phyloP scores from a whole-genome alignment of 2,797 vertebrate species.

The Bradypus variegatus region DNA sequence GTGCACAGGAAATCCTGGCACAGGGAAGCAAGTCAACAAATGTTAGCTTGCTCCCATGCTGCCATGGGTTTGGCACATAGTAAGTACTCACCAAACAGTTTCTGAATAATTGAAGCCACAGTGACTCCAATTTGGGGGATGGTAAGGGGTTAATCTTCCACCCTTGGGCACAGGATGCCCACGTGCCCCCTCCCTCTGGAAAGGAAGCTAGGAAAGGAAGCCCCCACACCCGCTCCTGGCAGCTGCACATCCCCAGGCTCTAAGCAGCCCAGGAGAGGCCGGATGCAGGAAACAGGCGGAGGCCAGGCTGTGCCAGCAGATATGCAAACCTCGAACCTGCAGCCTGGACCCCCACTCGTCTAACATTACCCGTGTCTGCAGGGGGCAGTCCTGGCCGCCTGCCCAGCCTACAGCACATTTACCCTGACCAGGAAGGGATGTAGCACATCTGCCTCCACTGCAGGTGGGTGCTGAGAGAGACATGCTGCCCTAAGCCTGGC shows the following conservation, averaged over 20 bases:
- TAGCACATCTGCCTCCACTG: background rate
- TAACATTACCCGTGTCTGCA: background rate
- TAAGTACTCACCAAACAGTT: background rate
- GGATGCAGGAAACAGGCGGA: slow-evolving; percentile 64
- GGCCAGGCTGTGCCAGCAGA: slow-evolving; percentile 35
- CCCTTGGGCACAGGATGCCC: slow-evolving; percentile 53
- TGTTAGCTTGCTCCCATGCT: background rate
- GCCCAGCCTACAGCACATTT: background rate
- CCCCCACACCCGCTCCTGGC: slow-evolving; percentile 42
- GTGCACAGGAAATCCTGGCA: background rate
- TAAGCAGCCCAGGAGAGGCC: slow-evolving; percentile 2
- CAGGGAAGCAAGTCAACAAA: background rate
- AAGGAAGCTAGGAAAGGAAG: slow-evolving; percentile 61
- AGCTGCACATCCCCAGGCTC: slow-evolving; percentile 10
- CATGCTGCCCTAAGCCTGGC: background rate
- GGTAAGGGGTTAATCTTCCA: slow-evolving; percentile 23
- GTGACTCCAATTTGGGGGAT: background rate
- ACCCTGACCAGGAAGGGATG: background rate
- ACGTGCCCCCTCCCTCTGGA: slow-evolving; percentile 19
- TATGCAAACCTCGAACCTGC: background rate
- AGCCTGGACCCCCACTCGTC: background rate
- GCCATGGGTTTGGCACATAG: background rate
- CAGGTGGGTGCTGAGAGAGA: background rate
- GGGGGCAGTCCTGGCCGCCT: background rate
- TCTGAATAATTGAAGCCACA: background rate